Conservation (phyloP, 2,797 vertebrate species). For the Crypturellus tataupa region DNA sequence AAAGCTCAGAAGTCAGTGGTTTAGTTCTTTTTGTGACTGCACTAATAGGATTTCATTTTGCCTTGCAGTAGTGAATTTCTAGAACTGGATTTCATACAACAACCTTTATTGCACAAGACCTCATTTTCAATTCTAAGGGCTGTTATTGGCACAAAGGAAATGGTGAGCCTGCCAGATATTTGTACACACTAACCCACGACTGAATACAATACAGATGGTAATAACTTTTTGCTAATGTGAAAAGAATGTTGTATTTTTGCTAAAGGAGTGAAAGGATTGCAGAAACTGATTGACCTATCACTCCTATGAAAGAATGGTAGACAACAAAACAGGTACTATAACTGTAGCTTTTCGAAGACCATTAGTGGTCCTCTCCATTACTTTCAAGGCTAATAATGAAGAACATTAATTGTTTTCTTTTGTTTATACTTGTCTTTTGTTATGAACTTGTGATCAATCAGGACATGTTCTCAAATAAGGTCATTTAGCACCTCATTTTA, state of each 20-base stretch:
- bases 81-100: conserved; percentile 13
- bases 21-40: not conserved
- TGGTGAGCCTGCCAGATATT: conserved; percentile 72
- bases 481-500: not conserved
- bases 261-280: conserved; percentile 44
- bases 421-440: not conserved
- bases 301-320: not conserved
- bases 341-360: not conserved
- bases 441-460: not conserved
- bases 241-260: conserved; percentile 65
- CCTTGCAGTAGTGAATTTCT: conserved; percentile 52
- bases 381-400: not conserved
- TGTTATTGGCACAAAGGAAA: conserved; percentile 61
- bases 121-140: conserved; percentile 74
- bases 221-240: conserved; percentile 69
- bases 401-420: not conserved
- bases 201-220: conserved; percentile 80
- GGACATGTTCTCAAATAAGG: not conserved
- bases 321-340: conserved; percentile 30
- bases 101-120: conserved; percentile 70
- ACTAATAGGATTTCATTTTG: conserved; percentile 15
- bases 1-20: not conserved
- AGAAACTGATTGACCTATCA: not conserved
- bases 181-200: conserved; percentile 69
- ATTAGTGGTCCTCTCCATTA: not conserved